phyloP scores from a whole-genome alignment of 2,888 invertebrate genomes.

The Tipula unca region DNA sequence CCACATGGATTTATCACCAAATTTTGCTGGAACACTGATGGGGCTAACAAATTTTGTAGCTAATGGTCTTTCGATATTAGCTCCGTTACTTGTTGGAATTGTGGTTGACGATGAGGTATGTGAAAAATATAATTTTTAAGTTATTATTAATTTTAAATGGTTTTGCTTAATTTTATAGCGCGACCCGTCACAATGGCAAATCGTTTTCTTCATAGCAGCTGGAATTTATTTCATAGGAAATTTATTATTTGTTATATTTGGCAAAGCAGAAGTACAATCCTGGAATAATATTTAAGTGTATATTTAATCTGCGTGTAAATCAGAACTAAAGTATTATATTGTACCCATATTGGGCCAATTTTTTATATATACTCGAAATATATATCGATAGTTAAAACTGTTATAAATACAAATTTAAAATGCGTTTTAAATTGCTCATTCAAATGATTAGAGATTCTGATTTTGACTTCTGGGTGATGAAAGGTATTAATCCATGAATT shows the following conservation, averaged over 20 bases:
- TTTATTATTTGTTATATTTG: conserved; percentile 55
- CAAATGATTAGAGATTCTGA: too few relatives aligned
- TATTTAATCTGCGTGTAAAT: background rate
- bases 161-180: conserved; percentile 26
- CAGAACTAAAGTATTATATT: background rate
- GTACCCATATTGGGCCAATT: background rate
- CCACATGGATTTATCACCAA: conserved; percentile 56
- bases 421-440: too few relatives aligned
- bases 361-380: background rate
- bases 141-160: background rate
- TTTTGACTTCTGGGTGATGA: too few relatives aligned
- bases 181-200: conserved; percentile 55
- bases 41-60: conserved; percentile 54
- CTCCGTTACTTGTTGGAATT: conserved; percentile 48
- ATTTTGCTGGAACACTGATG: conserved; percentile 57
- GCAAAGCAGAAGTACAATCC: conserved; percentile 52
- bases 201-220: conserved; percentile 59
- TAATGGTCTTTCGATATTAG: conserved; percentile 50
- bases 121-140: conserved; percentile 22
- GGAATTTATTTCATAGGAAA: conserved; percentile 56
- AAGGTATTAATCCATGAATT: too few relatives aligned
- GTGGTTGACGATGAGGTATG: conserved; percentile 43
- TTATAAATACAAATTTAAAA: too few relatives aligned
- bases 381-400: too few relatives aligned
- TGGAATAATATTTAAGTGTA: conserved; percentile 54